A percentile compares a stretch with the other conserved stretches of the same genome.
These are phyloP conservation scores for Cynopterus brachyotis DNA, from an alignment of 2,113 vertebrate genomes.

Conservation along the genomic window DNA sequence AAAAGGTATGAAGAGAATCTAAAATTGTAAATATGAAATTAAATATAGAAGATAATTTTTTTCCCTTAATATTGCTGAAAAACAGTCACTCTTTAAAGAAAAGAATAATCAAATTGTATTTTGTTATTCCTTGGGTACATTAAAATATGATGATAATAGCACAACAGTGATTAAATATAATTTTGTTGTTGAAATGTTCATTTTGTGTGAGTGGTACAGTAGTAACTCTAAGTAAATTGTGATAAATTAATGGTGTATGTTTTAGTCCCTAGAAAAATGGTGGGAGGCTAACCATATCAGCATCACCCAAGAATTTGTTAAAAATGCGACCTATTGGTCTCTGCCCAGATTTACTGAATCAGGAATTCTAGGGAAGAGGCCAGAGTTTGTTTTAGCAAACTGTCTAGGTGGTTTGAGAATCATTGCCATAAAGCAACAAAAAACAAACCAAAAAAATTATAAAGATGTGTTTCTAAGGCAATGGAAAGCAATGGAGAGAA, in stretches of 20 bases:
- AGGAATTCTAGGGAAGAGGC: not conserved
- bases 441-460: not conserved
- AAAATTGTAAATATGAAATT: not conserved
- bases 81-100: not conserved
- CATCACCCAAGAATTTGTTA: not conserved
- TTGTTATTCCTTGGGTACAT: not conserved
- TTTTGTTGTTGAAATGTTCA: not conserved
- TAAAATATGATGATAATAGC: not conserved
- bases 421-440: not conserved
- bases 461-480: not conserved
- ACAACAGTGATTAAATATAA: not conserved
- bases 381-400: slow-evolving; percentile 12
- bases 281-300: not conserved
- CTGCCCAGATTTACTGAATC: not conserved
- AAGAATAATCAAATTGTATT: not conserved
- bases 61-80: not conserved
- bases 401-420: not conserved
- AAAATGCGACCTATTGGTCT: not conserved
- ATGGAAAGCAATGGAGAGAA: not conserved
- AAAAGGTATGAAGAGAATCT: not conserved
- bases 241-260: not conserved
- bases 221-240: not conserved
- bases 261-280: not conserved
- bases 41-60: not conserved
- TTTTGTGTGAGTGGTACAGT: not conserved